Evolutionary conservation across 2,888 invertebrate species (phyloP).

Genomic region (Eucera pruinosa): DNA sequence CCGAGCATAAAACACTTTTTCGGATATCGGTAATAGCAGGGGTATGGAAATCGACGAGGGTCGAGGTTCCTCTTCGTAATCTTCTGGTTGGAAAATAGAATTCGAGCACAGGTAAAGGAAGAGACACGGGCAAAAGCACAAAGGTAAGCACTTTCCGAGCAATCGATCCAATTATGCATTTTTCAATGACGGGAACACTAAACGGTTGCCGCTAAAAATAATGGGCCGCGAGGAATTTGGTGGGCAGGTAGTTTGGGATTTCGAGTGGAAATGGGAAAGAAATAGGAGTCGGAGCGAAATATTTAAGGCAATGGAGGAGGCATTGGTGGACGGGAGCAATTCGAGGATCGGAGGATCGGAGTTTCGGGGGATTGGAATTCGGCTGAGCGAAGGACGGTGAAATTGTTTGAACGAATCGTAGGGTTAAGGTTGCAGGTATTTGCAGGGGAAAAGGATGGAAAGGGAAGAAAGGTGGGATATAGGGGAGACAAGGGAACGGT

Average conservation of each 20-base stretch:
- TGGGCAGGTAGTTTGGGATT: background rate
- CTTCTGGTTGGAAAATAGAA: too few relatives aligned
- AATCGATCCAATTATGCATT: conserved; percentile 49
- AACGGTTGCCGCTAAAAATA: background rate
- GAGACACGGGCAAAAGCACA: conserved; percentile 53
- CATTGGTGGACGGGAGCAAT: conserved; percentile 28
- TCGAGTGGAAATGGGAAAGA: conserved; percentile 1
- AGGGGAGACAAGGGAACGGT: conserved; percentile 49
- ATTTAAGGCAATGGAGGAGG: conserved; percentile 72
- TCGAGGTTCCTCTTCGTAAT: too few relatives aligned
- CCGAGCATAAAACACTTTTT: conserved; percentile 70
- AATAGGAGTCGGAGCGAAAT: conserved; percentile 39
- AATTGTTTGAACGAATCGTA: conserved; percentile 15
- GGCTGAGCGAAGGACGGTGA: background rate
- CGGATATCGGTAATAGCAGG: conserved; percentile 70
- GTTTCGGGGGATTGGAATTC: conserved; percentile 31
- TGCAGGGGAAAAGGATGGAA: conserved; percentile 16
- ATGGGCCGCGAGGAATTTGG: background rate
- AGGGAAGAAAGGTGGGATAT: conserved; percentile 31
- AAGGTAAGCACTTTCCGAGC: conserved; percentile 51
- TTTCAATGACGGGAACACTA: conserved; percentile 30
- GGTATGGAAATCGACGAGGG: conserved; percentile 2
- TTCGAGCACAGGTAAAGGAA: conserved; percentile 32
- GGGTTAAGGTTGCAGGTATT: conserved; percentile 36
- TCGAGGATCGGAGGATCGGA: conserved; percentile 44